Evolutionary conservation across 1,140 invertebrate genomes (phyloP).

Genomic region (Conus betulinus): DNA sequence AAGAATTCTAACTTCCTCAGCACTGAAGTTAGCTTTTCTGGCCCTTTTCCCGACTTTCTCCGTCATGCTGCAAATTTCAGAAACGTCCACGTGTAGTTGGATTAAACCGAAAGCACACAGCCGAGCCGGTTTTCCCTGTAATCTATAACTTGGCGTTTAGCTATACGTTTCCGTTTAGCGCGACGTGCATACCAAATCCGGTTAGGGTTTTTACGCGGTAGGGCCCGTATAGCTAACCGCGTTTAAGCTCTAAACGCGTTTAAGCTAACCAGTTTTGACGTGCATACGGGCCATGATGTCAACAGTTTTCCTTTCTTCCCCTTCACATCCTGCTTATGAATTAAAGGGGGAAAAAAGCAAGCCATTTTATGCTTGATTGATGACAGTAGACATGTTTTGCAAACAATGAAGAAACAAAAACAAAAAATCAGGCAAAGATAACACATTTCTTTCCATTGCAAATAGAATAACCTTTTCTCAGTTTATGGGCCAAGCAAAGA

Average conservation of each 20-base stretch:
- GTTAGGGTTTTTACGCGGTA: conserved; percentile 17
- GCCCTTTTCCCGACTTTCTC: conserved; percentile 15
- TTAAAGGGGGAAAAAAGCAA: too few species aligned
- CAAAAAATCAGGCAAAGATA: too few species aligned
- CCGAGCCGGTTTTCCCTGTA: not conserved
- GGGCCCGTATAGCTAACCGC: conserved; percentile 21
- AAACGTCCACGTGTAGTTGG: conserved; percentile 12
- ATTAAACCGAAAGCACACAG: conserved; percentile 17
- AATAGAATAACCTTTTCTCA: too few species aligned
- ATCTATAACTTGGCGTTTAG: conserved; percentile 20
- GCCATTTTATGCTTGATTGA: too few species aligned
- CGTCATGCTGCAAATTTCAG: conserved; percentile 14
- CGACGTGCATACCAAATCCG: conserved; percentile 19
- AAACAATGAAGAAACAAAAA: too few species aligned
- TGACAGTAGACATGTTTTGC: too few species aligned
- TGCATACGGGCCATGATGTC: too few species aligned
- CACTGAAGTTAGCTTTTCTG: conserved; percentile 24
- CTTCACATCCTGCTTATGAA: too few species aligned
- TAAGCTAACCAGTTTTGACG: not conserved
- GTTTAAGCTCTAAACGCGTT: conserved; percentile 11
- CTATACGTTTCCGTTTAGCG: conserved; percentile 17
- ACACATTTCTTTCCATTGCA: too few species aligned
- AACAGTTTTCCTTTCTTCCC: too few species aligned
- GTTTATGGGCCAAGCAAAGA: too few species aligned
- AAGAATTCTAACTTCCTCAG: conserved; percentile 15